Base-by-base conservation (phyloP, 2,113 vertebrate genomes). In the Malurus alboscapulatus region DNA sequence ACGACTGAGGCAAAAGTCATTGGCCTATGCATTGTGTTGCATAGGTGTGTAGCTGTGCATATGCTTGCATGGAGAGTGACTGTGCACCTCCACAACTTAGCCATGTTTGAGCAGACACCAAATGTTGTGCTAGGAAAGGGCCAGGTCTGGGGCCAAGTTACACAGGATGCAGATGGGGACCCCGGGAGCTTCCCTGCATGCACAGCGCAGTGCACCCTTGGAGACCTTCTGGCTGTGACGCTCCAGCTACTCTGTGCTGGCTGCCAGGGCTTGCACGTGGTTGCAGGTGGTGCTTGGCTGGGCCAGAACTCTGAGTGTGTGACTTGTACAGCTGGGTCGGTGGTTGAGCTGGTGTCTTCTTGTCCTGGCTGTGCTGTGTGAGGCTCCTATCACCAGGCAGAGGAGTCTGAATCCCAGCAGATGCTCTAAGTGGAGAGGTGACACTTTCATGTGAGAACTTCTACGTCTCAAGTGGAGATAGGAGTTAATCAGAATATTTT, bases 41-140 rank as follows among this genome's bases (percentile, higher is more conserved):
- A 2, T 38, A 1, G 1, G 10, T 15, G 32, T 1, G 0, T n/a
- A 40, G 62, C 38, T 30, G 18, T 29, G 14, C 16, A 0, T 6
- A 2, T 50, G 74, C 26, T 30, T 45, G n/a, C 5, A 0, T 4
- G 24, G 5, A 4, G n/a, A 38, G 57, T 17, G 15, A 5, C 32
- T 0, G 0, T 5, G 12, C 34, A 3, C 17, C 38, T 85, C 88
- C 54, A 27, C 34, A 7, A 16, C 36, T 30, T 38, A 38, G 30
- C 42, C 0, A 0, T 0, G 2, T 57, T 59, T 29, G 24, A 88
- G 57, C 32, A 63, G 53, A 26, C 2, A 0, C 61, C 45, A 25
- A 6, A 29, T 88, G 36, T 73, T 34, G 16, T 2, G 9, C 26
- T 29, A 17, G 54, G 40, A 58, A 26, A 50, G 24, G 53, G 12